Evolutionary conservation across 2,888 invertebrate genomes (phyloP), one percentile per base, ranked within the genome.

Genomic region (Sacculina carcini): DNA sequence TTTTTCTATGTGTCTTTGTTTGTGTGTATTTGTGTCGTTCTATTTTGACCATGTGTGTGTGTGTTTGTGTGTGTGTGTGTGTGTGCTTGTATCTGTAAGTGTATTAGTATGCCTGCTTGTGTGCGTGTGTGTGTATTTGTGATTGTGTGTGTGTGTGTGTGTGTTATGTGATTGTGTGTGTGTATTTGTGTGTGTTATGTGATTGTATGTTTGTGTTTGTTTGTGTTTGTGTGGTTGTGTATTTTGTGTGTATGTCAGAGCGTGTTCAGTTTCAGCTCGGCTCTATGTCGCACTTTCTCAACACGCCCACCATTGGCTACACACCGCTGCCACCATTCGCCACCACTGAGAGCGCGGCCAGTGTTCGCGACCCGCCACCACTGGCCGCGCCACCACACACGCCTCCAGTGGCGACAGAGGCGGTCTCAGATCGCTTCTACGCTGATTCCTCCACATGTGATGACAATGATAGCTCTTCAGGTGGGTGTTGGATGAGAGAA

Each of bases 251-350:
- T 10, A 24, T 59, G 57, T 14, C 64, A 79, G 83, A 81, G 60
- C 74, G 82, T 36, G 82, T 83, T 64, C 78, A 81, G 60, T 89
- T 78, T 66, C 92, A 94, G 59, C 69, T 98, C 61, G 94, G 96
- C 2, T 86, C 92, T 0, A 68, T 99, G 51, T 94, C 96, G 0
- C 94, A 94, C 69, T 86, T 87, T 64, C 73, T 96, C 54, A 90
- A 92, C 60, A 70, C 75, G 60, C 73, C 79, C 53, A 85, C 90
- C 1, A 72, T 69, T 34, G 92, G 89, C 5, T 98, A 98, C 69
- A 78, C 83, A 56, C 76, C 87, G 53, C 70, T 98, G 58, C 90
- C 94, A 0, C 65, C 72, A 2, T 83, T 86, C 64, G 92, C 96
- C 0, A 72, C 73, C 48, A 69, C 69, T 6, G 73, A 82, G 0